Conservation (phyloP, 1,140 invertebrate species). For the Dinothrombium tinctorium region DNA sequence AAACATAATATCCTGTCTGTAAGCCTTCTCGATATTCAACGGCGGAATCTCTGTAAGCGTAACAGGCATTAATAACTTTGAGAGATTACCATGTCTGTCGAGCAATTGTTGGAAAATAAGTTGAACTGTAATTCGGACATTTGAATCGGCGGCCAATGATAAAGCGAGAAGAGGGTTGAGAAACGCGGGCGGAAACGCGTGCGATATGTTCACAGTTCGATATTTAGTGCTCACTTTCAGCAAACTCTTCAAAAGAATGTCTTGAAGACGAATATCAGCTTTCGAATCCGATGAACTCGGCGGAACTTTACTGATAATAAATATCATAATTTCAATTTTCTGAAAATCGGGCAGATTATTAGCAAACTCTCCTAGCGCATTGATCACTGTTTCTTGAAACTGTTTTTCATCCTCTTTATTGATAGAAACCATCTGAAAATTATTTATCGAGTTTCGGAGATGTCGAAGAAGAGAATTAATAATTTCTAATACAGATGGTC, state of each 20-base stretch:
- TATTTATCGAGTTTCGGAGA: conserved; percentile 57
- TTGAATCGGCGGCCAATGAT: conserved; percentile 52
- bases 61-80: conserved; percentile 47
- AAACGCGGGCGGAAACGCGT: conserved; percentile 79
- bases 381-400: conserved; percentile 77
- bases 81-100: conserved; percentile 66
- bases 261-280: conserved; percentile 44
- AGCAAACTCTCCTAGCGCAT: conserved; percentile 89
- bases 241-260: conserved; percentile 78
- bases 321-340: conserved; percentile 99
- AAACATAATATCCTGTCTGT: conserved; percentile 77
- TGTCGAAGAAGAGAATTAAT: conserved; percentile 86
- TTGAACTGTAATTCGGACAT: conserved; percentile 68
- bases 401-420: conserved; percentile 21
- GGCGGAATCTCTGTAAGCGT: conserved; percentile 40
- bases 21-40: conserved; percentile 45
- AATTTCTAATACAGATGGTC: conserved; percentile 93
- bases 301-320: conserved; percentile 87
- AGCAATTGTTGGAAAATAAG: conserved; percentile 84
- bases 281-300: conserved; percentile 15
- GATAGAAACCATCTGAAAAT: conserved; percentile 18
- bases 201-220: conserved; percentile 64
- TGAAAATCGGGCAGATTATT: conserved; percentile 97
- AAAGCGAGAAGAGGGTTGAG: conserved; percentile 69
- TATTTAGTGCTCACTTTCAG: conserved; percentile 86